A percentile compares a stretch with the other conserved stretches of the same genome.
Evolutionary conservation across 1,140 invertebrate genomes (phyloP).

Genomic region (Drosophila baimaii): DNA sequence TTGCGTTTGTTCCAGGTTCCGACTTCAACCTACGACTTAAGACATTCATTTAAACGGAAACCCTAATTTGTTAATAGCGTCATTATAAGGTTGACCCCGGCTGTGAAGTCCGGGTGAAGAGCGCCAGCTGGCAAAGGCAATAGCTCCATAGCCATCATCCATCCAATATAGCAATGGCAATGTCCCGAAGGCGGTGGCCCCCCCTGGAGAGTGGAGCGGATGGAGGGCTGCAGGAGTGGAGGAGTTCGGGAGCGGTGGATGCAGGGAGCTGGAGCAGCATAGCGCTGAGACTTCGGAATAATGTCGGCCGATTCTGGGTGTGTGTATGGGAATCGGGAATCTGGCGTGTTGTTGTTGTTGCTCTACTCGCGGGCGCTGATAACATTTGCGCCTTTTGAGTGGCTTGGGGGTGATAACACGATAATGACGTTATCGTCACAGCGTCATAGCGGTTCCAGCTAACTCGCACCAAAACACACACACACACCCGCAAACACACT

Average conservation of each 20-base stretch:
- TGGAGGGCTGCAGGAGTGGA: neutral
- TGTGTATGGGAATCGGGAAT: slow-evolving; percentile 13
- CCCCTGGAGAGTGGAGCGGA: slow-evolving; percentile 12
- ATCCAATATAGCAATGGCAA: slow-evolving; percentile 20
- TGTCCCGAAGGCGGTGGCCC: slow-evolving; percentile 18
- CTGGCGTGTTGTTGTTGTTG: slow-evolving; percentile 46
- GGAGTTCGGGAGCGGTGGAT: slow-evolving; percentile 16
- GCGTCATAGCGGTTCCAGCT: slow-evolving; percentile 56
- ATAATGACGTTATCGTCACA: slow-evolving; percentile 66
- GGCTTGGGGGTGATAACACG: slow-evolving; percentile 65
- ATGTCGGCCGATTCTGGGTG: slow-evolving; percentile 38
- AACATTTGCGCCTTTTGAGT: slow-evolving; percentile 76
- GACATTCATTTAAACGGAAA: neutral
- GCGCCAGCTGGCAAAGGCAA: slow-evolving; percentile 19
- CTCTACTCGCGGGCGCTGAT: slow-evolving; percentile 57
- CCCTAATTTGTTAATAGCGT: neutral
- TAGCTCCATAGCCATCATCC: neutral
- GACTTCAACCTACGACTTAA: neutral
- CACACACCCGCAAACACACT: neutral
- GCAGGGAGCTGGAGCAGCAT: slow-evolving; percentile 6
- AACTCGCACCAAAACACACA: slow-evolving; percentile 11
- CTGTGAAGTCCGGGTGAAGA: neutral
- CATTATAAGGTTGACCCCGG: neutral
- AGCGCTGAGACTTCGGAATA: slow-evolving; percentile 21
- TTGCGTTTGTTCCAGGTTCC: too few relatives aligned